Evolutionary conservation across 2,888 invertebrate genomes (phyloP).

Genomic region (Quadroppia sp.): DNA sequence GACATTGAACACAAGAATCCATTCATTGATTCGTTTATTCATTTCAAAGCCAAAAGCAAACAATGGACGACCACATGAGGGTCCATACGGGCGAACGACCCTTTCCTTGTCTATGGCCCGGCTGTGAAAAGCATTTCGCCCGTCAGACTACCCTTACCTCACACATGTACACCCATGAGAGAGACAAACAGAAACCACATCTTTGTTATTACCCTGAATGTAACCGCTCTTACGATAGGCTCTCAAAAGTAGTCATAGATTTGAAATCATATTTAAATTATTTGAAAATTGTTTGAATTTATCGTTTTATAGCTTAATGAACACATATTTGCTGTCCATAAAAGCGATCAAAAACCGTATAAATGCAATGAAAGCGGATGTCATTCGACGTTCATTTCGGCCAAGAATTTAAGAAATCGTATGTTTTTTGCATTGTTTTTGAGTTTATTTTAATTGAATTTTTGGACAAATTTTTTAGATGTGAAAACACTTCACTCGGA

Average conservation of each 20-base stretch:
- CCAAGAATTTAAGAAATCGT: neutral
- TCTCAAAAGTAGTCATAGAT: neutral
- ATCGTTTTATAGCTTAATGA: neutral
- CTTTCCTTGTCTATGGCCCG: slow-evolving; percentile 13
- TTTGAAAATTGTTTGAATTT: neutral
- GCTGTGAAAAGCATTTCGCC: neutral
- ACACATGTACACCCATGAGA: neutral
- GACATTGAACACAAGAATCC: too few relatives aligned
- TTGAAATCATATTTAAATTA: neutral
- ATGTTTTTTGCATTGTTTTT: neutral
- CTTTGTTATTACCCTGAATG: slow-evolving; percentile 9
- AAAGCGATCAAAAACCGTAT: neutral
- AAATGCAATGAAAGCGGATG: neutral
- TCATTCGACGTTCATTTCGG: neutral
- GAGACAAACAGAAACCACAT: neutral
- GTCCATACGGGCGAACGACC: slow-evolving; percentile 4
- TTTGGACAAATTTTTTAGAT: too few relatives aligned
- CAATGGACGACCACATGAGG: neutral
- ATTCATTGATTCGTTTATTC: too few relatives aligned
- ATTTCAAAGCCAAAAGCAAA: neutral
- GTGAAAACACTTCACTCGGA: too few relatives aligned
- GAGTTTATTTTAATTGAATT: too few relatives aligned
- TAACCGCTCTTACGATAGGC: neutral
- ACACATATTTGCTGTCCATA: neutral
- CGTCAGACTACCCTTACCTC: neutral